A percentile compares a stretch with the other conserved stretches of the same genome.
These are phyloP conservation scores for Odontesthes bonariensis DNA, from an alignment of 2,113 vertebrate species.

Conservation along the genomic window DNA sequence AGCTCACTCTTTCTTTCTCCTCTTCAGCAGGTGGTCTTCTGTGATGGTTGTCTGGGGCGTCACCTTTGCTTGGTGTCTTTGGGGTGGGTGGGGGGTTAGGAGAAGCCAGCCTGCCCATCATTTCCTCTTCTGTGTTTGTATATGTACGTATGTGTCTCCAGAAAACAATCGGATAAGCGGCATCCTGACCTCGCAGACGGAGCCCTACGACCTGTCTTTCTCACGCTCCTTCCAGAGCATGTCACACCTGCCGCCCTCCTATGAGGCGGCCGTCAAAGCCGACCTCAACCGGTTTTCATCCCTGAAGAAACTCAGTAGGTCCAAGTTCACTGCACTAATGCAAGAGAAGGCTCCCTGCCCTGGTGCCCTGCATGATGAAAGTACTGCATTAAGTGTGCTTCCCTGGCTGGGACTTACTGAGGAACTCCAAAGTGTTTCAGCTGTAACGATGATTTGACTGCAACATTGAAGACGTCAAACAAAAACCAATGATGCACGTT, in stretches of 20 bases:
- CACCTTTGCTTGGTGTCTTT: conserved; percentile 7
- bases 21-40: conserved; percentile 55
- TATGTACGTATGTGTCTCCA: conserved; percentile 84
- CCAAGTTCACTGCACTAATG: conserved; percentile 67
- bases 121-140: conserved; percentile 73
- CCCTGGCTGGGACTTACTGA: conserved; percentile 30
- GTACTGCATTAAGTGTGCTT: conserved; percentile 48
- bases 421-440: conserved; percentile 12
- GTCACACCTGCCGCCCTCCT: conserved; percentile 96
- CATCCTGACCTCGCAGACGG: conserved; percentile 97
- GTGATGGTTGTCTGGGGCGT: conserved; percentile 16
- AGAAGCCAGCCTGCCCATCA: conserved; percentile 57
- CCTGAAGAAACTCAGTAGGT: conserved; percentile 98
- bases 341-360: conserved; percentile 59
- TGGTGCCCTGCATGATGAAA: conserved; percentile 65
- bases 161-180: conserved; percentile 95
- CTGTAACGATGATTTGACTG: conserved; percentile 27
- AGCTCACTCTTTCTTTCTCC: conserved; percentile 34
- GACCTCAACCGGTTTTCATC: conserved; percentile 97
- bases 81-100: not conserved
- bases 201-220: conserved; percentile 98
- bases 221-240: conserved; percentile 99
- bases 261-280: conserved; percentile 94
- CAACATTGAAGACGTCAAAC: conserved; percentile 12
- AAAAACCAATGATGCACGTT: not conserved